Evolutionary conservation across 2,888 invertebrate species (phyloP), one percentile per base, ranked within the genome.

Genomic region (Meiosimyza decipiens): DNA sequence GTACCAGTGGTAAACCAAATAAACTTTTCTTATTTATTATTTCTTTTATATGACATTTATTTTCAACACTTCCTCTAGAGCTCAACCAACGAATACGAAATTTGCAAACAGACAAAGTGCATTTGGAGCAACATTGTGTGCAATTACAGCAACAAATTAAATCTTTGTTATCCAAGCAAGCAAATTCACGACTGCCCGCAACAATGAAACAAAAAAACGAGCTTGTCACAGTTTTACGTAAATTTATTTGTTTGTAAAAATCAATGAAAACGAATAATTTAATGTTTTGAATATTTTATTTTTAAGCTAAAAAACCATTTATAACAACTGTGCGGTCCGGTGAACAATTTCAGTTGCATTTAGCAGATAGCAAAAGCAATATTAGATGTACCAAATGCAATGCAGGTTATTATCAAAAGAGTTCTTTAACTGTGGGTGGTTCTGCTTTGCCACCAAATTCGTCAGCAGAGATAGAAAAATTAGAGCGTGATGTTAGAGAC

Each of bases 71-170:
- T 16, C 70, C 40, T 75, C 28, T 40, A 89, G 91, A 90, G 75
- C 83, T 89, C 9, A 89, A 88, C 76, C 87, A 87, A 47, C 87
- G 88, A 77, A 81, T 91, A 71, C 82, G 88, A 68, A 87, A 87
- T 74, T 85, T 91, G 60, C 90, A 91, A 82, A 87, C 85, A 67
- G 90, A 91, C 77, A 89, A 89, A 78, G 77, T 81, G 50, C 86
- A 87, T 66, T 78, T 86, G 71, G 88, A 89, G 76, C 88, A 87
- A 79, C 89, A 89, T 76, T 81, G 88, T 51, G 78, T 83, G 49
- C 88, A 89, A 40, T 79, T 89, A 52, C 88, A 86, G 60, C 87
- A 87, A 76, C 89, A 88, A 80, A 83, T 90, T 57, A 82, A 87
- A 67, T 77, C 82, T 13, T 80, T 90, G 73, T 86, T 89, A 79